Evolutionary conservation across 2,113 vertebrate genomes (phyloP), one percentile per base, ranked within the genome.

Genomic region (Rostratula benghalensis): DNA sequence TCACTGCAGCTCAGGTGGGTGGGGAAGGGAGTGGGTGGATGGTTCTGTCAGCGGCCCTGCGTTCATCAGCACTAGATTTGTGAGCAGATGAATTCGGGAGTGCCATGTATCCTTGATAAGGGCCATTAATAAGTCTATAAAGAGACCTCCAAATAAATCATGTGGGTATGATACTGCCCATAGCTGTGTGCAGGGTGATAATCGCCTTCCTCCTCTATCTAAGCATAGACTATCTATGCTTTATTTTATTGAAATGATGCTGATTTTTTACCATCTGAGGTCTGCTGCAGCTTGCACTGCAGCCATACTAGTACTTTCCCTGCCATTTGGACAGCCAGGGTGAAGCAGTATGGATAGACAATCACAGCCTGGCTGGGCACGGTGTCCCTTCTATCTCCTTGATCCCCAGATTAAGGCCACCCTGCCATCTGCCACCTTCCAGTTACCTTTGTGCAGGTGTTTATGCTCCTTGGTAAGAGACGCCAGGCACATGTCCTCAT

Each of bases 401-500:
- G 23, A 24, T 56, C 33, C 71, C 63, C 41, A 41, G 37, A 13
- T 2, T 4, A 19, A 0, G 1, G 31, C 43, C 56, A 51, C 59
- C 60, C 46, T 54, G 39, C 74, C 48, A 59, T 65, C 53, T 25
- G 9, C 60, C 45, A 2, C 5, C 57, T 28, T 14, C 7, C 22
- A 85, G 87, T 28, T 95, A 99, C 99, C 98, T 99, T 99, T 99
- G 27, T 97, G 95, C 81, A 96, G 83, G 79, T 97, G 54, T 79
- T 96, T 97, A 10, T 91, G 59, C 39, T 98, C 98, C 93, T 98
- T 98, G 28, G 96, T 68, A 11, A 98, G 97, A 1, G 98, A 98
- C 13, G 97, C 97, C 31, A 99, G 98, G 90, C 99, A 99, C 87
- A 96, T 96, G 94, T 99, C 98, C 31, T 99, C 98, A 1, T 98